phyloP scores from a whole-genome alignment of 2,888 invertebrate genomes.

The Bombylius major region DNA sequence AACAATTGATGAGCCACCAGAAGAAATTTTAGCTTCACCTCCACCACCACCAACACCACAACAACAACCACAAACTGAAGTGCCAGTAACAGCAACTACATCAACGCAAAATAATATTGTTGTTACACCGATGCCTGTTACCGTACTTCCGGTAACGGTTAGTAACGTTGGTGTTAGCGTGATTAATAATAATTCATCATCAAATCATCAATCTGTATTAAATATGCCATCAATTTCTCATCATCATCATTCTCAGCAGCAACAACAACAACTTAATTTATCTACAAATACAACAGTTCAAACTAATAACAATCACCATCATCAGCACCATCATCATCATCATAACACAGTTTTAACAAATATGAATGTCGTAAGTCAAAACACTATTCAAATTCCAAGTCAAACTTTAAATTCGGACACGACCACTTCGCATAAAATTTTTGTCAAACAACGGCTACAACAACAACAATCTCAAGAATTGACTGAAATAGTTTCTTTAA shows the following conservation, averaged over 20 bases:
- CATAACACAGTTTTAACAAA: neutral
- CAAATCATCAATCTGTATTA: neutral
- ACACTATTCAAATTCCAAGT: neutral
- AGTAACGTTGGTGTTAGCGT: neutral
- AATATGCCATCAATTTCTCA: neutral
- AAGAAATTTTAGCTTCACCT: constrained; percentile 16
- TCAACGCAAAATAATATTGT: neutral
- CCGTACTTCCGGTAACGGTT: neutral
- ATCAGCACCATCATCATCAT: neutral
- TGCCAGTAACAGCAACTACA: neutral
- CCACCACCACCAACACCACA: constrained; percentile 11
- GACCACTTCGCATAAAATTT: neutral
- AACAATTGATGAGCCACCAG: constrained; percentile 22
- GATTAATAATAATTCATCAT: neutral
- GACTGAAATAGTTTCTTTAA: neutral
- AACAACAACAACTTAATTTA: neutral
- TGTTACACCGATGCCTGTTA: neutral
- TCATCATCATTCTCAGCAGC: neutral
- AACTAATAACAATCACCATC: neutral
- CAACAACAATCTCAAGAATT: neutral
- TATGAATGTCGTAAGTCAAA: neutral
- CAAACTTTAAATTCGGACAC: neutral
- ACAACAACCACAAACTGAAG: neutral
- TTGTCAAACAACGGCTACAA: neutral
- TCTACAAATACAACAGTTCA: neutral